Percentiles rank a stretch among this genome's conserved stretches.
These are phyloP conservation scores for Polietes domitor DNA, from an alignment of 2,888 invertebrate genomes.

Conservation along the genomic window DNA sequence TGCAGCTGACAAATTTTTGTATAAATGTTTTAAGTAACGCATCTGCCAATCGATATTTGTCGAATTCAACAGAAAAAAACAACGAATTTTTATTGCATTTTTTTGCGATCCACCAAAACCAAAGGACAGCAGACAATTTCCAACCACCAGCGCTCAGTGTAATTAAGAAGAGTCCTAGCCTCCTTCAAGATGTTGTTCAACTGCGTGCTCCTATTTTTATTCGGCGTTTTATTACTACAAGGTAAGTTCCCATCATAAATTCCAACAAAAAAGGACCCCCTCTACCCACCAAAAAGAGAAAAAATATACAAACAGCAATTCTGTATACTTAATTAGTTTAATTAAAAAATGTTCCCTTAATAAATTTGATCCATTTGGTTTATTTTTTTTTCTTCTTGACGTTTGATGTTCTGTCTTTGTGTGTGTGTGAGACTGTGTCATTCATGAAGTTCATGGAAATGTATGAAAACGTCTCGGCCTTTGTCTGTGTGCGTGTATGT, in stretches of 20 bases:
- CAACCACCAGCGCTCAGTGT: background rate
- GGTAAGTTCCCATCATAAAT: slow-evolving; percentile 52
- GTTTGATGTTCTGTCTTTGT: background rate
- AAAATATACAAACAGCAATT: background rate
- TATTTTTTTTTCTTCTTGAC: background rate
- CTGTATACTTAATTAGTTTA: slow-evolving; percentile 37
- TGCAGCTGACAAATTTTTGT: slow-evolving; percentile 25
- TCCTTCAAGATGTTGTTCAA: slow-evolving; percentile 41
- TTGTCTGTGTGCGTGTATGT: background rate
- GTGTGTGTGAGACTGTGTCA: background rate
- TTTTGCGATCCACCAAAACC: background rate
- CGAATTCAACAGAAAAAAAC: background rate
- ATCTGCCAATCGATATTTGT: background rate
- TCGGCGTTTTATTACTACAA: slow-evolving; percentile 55
- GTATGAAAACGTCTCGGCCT: background rate
- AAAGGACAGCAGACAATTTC: background rate
- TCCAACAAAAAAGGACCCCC: background rate
- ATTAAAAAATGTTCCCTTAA: slow-evolving; percentile 24
- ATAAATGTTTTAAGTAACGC: background rate
- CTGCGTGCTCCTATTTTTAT: slow-evolving; percentile 41
- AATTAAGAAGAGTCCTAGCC: slow-evolving; percentile 19
- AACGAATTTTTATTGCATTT: slow-evolving; percentile 38
- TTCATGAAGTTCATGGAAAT: slow-evolving; percentile 12
- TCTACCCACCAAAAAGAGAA: background rate
- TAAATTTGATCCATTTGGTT: slow-evolving; percentile 30